A percentile compares a stretch with the other conserved stretches of the same genome.
Evolutionary conservation across 2,797 vertebrate genomes (phyloP).

Genomic region (Aldrovandia affinis): DNA sequence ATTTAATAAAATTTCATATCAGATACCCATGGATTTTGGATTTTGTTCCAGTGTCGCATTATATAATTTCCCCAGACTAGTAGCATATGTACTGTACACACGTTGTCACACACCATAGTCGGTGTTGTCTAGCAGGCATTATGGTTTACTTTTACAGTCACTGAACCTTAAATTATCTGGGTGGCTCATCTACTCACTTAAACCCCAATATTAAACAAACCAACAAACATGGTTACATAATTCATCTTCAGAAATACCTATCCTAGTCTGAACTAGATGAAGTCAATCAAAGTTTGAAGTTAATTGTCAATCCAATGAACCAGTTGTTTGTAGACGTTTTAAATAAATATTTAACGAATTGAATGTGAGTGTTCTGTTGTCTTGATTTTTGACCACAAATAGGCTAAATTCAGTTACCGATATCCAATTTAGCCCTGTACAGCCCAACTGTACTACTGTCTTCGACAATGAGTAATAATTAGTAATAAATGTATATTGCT

Average conservation of each 20-base stretch:
- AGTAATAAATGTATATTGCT: not conserved
- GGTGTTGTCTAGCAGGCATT: no score
- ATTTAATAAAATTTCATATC: no score
- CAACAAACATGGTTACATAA: not conserved
- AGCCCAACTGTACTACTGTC: not conserved
- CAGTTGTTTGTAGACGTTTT: not conserved
- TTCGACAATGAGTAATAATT: not conserved
- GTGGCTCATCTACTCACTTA: no score
- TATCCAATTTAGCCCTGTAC: not conserved
- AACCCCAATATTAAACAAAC: no score
- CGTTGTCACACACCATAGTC: no score
- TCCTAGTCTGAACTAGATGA: not conserved
- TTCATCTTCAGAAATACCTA: not conserved
- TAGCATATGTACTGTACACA: no score
- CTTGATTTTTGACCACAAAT: not conserved
- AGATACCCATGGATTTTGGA: no score
- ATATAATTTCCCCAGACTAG: no score
- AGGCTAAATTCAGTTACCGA: not conserved
- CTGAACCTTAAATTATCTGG: no score
- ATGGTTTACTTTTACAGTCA: no score
- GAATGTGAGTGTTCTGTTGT: not conserved
- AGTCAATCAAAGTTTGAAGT: not conserved
- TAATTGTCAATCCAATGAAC: not conserved
- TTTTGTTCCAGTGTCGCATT: no score
- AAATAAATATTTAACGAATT: not conserved